phyloP scores from a whole-genome alignment of 2,888 invertebrate species.

The Hoplodrina ambigua region DNA sequence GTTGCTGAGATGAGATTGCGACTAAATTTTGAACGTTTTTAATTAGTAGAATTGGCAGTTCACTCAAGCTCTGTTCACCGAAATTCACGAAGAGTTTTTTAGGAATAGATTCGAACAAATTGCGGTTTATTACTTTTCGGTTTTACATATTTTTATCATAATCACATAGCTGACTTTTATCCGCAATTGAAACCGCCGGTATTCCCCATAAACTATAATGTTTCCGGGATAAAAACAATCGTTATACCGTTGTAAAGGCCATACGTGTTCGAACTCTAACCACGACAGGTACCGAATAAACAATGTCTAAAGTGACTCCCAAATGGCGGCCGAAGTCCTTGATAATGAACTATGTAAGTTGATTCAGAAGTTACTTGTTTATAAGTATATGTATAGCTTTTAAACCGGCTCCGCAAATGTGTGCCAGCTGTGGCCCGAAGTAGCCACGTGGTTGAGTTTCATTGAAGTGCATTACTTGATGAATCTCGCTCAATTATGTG shows the following conservation, averaged over 20 bases:
- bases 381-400: slow-evolving; percentile 18
- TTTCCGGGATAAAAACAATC: slow-evolving; percentile 26
- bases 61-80: too few species aligned
- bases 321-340: slow-evolving; percentile 29
- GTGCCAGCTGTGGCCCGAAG: slow-evolving; percentile 30
- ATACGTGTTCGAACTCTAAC: slow-evolving; percentile 21
- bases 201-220: background rate
- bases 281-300: slow-evolving; percentile 27
- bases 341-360: slow-evolving; percentile 41
- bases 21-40: too few species aligned
- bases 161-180: background rate
- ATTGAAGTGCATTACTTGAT: slow-evolving; percentile 16
- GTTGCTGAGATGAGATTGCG: too few species aligned
- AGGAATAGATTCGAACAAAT: background rate
- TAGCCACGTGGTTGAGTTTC: slow-evolving; percentile 32
- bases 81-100: too few species aligned
- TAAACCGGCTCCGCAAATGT: slow-evolving; percentile 33
- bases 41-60: too few species aligned
- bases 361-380: slow-evolving; percentile 14
- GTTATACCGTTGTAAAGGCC: background rate
- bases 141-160: background rate
- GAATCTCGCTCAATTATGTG: background rate
- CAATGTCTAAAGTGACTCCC: slow-evolving; percentile 16
- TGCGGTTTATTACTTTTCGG: too few species aligned
- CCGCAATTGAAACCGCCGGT: background rate